Evolutionary conservation across 1,140 invertebrate genomes (phyloP).

Genomic region (Pogonomyrmex barbatus): DNA sequence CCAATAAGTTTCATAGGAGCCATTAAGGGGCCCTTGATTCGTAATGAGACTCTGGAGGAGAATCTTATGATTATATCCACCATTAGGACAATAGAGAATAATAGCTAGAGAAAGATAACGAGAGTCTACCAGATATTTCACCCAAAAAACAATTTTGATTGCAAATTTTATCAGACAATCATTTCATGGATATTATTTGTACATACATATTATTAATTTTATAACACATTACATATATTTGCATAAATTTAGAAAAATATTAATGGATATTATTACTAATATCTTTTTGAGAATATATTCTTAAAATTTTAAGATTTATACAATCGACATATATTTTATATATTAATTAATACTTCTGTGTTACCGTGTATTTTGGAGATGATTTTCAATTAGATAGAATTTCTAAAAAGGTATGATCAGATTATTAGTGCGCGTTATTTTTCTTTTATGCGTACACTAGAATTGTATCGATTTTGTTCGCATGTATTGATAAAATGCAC

Average conservation of each 20-base stretch:
- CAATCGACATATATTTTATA: background rate
- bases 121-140: conserved; percentile 70
- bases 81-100: conserved; percentile 82
- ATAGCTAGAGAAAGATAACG: conserved; percentile 63
- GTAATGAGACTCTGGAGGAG: conserved; percentile 83
- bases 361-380: background rate
- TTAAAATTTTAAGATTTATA: conserved; percentile 2
- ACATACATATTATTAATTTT: background rate
- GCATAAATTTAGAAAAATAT: background rate
- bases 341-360: background rate
- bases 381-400: background rate
- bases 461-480: background rate
- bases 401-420: background rate
- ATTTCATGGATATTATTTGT: background rate
- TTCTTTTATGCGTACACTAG: background rate
- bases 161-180: conserved; percentile 13
- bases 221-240: background rate
- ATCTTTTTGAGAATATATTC: background rate
- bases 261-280: background rate
- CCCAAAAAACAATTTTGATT: conserved; percentile 41
- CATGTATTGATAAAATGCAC: conserved; percentile 13
- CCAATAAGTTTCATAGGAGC: conserved; percentile 80
- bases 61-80: conserved; percentile 83
- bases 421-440: background rate
- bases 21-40: conserved; percentile 78